Evolutionary conservation across 2,888 invertebrate species (phyloP).

Genomic region (Rhagonycha fulva): DNA sequence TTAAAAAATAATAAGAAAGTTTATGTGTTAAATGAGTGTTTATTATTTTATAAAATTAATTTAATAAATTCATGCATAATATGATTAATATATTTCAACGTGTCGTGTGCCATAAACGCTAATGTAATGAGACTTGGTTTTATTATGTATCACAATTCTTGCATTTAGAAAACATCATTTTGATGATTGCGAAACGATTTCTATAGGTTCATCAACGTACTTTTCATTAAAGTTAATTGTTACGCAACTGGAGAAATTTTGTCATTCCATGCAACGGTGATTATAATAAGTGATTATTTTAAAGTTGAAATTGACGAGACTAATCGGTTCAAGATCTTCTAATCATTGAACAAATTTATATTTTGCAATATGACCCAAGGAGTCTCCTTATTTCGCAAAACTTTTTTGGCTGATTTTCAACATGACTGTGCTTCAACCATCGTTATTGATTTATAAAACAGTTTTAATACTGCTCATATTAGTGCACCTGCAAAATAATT

Average conservation of each 20-base stretch:
- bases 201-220: neutral
- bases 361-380: neutral
- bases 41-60: neutral
- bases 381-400: neutral
- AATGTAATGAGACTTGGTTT: neutral
- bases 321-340: neutral
- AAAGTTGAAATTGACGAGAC: neutral
- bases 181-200: neutral
- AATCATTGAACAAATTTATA: neutral
- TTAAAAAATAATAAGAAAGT: slow-evolving; percentile 21
- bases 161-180: neutral
- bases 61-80: neutral
- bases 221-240: neutral
- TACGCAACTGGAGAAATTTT: neutral
- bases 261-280: neutral
- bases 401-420: neutral
- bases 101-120: neutral
- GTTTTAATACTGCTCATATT: neutral
- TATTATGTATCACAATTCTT: neutral
- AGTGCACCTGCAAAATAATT: neutral
- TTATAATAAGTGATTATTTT: neutral
- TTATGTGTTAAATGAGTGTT: slow-evolving; percentile 7
- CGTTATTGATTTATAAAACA: neutral
- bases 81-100: neutral
- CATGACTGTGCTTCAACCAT: no score